Evolutionary conservation across 2,113 vertebrate genomes (phyloP).

Genomic region (Pipra filicauda): DNA sequence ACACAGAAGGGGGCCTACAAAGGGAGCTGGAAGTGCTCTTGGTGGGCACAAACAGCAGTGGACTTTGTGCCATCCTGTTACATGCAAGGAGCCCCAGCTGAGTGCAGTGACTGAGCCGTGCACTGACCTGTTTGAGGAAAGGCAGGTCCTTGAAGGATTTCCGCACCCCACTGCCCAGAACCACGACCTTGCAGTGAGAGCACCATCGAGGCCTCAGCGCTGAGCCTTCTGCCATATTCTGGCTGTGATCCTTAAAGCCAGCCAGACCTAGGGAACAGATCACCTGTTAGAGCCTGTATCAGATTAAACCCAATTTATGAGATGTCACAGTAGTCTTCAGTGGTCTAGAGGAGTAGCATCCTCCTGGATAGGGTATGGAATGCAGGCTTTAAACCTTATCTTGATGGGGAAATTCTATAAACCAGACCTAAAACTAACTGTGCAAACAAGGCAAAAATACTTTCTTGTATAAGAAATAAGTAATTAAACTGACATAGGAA

Average conservation of each 20-base stretch:
- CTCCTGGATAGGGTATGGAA: neutral
- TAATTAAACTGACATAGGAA: neutral
- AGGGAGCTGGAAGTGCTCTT: neutral
- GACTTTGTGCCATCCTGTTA: neutral
- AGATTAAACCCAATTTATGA: neutral
- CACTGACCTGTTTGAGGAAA: constrained; percentile 68
- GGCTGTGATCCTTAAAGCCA: constrained; percentile 72
- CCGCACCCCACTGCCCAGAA: constrained; percentile 88
- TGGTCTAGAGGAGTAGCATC: neutral
- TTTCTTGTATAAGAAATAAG: neutral
- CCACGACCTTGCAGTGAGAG: constrained; percentile 89
- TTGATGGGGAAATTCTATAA: neutral
- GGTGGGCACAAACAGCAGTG: neutral
- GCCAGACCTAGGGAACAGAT: constrained; percentile 67
- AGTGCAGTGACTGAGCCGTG: neutral
- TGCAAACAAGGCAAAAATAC: neutral
- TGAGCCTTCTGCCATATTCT: constrained; percentile 56
- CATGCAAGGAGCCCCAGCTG: neutral
- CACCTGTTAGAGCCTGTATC: neutral
- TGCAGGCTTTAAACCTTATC: neutral
- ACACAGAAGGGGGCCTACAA: neutral
- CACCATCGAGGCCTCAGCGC: constrained; percentile 84
- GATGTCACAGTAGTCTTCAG: neutral
- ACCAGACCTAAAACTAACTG: neutral
- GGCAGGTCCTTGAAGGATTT: constrained; percentile 81